phyloP scores from a whole-genome alignment of 2,888 invertebrate genomes.

The Drepana falcataria region DNA sequence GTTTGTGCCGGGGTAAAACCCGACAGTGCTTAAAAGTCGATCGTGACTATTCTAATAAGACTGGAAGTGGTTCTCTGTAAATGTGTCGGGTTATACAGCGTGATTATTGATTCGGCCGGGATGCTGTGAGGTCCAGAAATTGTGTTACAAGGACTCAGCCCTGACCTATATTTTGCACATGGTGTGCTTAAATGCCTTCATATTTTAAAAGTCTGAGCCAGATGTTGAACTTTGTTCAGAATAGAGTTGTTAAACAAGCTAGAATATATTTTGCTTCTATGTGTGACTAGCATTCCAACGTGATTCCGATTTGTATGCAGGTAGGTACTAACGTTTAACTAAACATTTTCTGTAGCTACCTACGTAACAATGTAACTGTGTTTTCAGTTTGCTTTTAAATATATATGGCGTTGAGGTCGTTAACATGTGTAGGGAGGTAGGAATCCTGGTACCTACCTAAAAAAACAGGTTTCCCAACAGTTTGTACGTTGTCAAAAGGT shows the following conservation, averaged over 20 bases:
- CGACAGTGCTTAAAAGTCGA: conserved; percentile 26
- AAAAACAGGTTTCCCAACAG: conserved; percentile 14
- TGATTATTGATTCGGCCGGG: conserved; percentile 58
- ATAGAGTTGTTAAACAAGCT: neutral
- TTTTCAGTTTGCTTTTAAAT: neutral
- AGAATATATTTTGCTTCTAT: neutral
- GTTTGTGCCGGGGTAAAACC: conserved; percentile 26
- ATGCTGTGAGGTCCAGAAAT: conserved; percentile 65
- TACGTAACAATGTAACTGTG: neutral
- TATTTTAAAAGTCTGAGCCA: conserved; percentile 2
- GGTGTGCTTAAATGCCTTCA: conserved; percentile 3
- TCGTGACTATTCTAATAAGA: conserved; percentile 11
- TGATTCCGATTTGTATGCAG: neutral
- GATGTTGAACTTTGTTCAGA: conserved; percentile 5
- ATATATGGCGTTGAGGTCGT: conserved; percentile 7
- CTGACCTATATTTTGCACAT: conserved; percentile 57
- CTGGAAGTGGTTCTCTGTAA: conserved; percentile 28
- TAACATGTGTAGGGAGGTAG: neutral
- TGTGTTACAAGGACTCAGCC: conserved; percentile 60
- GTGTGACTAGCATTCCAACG: neutral
- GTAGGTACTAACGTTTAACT: neutral
- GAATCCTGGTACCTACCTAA: conserved; percentile 2
- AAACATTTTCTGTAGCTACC: neutral
- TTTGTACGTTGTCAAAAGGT: neutral
- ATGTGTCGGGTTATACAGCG: conserved; percentile 28